Conservation (phyloP, 2,797 vertebrate species). For the Catostomus latipinnis region DNA sequence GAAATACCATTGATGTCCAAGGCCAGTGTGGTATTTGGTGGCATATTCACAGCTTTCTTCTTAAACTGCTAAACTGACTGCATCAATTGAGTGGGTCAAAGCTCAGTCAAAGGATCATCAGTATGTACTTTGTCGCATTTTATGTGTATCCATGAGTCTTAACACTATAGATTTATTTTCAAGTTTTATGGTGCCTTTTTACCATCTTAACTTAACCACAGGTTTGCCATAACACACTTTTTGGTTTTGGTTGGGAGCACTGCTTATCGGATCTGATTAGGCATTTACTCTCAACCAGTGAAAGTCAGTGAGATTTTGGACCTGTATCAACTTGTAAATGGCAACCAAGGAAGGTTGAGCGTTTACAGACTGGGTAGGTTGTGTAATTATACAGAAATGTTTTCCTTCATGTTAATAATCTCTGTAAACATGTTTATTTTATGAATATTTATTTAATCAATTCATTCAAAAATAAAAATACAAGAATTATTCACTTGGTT, state of each 20-base stretch:
- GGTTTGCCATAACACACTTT: slow-evolving; percentile 72
- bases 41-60: slow-evolving; percentile 68
- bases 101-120: slow-evolving; percentile 65
- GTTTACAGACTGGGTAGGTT: slow-evolving; percentile 62
- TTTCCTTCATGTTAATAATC: slow-evolving; percentile 61
- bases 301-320: slow-evolving; percentile 59
- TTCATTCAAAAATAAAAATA: slow-evolving; percentile 58
- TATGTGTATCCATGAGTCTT: slow-evolving; percentile 77
- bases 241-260: slow-evolving; percentile 58
- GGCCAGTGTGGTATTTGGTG: slow-evolving; percentile 66
- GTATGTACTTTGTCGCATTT: slow-evolving; percentile 64
- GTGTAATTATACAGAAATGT: slow-evolving; percentile 63
- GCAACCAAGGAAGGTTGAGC: slow-evolving; percentile 64
- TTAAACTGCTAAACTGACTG: slow-evolving; percentile 66
- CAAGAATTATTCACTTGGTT: background rate
- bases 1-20: slow-evolving; percentile 63
- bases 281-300: slow-evolving; percentile 48
- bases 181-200: slow-evolving; percentile 82
- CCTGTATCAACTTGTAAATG: slow-evolving; percentile 72
- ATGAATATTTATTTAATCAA: slow-evolving; percentile 75
- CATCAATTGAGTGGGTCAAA: slow-evolving; percentile 66
- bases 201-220: slow-evolving; percentile 64
- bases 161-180: slow-evolving; percentile 80
- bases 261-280: slow-evolving; percentile 43
- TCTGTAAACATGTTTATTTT: slow-evolving; percentile 69